Evolutionary conservation across 1,140 invertebrate species (phyloP), one percentile per base, ranked within the genome.

Genomic region (Coelopa frigida): DNA sequence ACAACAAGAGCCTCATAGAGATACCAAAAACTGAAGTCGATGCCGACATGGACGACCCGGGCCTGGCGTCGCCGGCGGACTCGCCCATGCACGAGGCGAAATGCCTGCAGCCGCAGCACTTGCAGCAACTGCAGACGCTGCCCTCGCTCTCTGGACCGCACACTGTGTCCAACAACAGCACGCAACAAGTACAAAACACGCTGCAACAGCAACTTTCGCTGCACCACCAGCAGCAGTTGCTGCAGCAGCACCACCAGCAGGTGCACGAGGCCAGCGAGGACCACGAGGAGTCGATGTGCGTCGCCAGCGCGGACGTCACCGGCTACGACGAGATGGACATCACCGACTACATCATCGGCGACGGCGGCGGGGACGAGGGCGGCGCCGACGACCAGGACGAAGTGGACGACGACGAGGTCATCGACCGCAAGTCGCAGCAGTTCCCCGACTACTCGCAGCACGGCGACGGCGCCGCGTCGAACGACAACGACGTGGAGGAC

Each of bases 321-420:
- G 53, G 38, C 12, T 66, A 66, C 39, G 59, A 66, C 44, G 62
- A 65, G 23, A 66, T 66, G 62, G 62, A 66, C 33, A 66, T 66
- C 18, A 59, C 62, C 31, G 59, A 61, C 44, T 66, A 61, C 27
- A 66, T 66, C 10, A 66, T 64, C 32, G 62, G 62, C 6, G 58
- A 61, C 49, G 26, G 39, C 17, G 36, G 40, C 15, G 37, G 38
- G 32, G 51, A 64, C 21, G 46, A 53, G 14, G 56, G 53, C 17
- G 51, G 52, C 11, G 22, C 29, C 5, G 54, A 57, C 2, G 57
- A 52, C 1, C 51, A 61, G 3, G 59, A 61, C 0, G 52, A 59
- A 10, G 26, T 31, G 3, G 46, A 48, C n/a, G 39, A 27, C 10
- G 49, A 46, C 18, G 61, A 60, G 4, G 50, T 55, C 23, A 59